Conservation (phyloP, 2,797 vertebrate species). For the Argya squamiceps region DNA sequence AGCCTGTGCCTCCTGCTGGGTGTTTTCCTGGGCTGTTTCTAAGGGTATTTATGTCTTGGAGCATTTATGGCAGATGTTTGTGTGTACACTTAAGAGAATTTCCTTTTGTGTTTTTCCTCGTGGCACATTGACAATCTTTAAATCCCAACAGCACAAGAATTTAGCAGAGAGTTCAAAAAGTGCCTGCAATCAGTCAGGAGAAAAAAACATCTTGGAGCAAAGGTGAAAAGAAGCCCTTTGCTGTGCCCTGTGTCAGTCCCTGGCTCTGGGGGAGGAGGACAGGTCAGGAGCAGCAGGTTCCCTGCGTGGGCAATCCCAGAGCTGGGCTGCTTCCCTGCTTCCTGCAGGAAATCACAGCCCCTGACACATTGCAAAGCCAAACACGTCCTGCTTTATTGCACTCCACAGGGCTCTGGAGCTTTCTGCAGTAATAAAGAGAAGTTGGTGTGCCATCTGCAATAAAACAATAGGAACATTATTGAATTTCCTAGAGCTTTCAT, state of each 20-base stretch:
- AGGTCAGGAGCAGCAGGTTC: background rate
- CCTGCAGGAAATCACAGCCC: conserved; percentile 47
- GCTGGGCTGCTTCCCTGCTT: conserved; percentile 27
- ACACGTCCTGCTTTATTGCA: conserved; percentile 62
- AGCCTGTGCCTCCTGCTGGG: background rate
- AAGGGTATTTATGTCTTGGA: background rate
- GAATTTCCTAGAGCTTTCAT: conserved; percentile 59
- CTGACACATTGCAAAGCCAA: conserved; percentile 56
- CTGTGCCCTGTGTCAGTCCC: background rate
- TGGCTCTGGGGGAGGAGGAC: background rate
- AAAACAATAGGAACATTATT: conserved; percentile 67
- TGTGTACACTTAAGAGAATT: background rate
- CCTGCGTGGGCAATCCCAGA: background rate
- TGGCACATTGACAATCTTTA: background rate
- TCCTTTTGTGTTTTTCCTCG: fast-evolving
- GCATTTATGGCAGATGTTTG: fast-evolving
- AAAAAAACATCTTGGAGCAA: background rate
- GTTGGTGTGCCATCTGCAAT: conserved; percentile 67
- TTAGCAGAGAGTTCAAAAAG: background rate
- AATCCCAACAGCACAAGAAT: background rate
- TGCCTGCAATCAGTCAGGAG: background rate
- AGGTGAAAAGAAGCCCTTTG: background rate
- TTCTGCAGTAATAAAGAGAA: conserved; percentile 74
- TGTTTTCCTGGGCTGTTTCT: background rate
- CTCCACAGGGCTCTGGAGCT: conserved; percentile 69